A percentile compares a stretch with the other conserved stretches of the same genome.
phyloP scores from a whole-genome alignment of 2,888 invertebrate genomes.

The Drosophila borborema region DNA sequence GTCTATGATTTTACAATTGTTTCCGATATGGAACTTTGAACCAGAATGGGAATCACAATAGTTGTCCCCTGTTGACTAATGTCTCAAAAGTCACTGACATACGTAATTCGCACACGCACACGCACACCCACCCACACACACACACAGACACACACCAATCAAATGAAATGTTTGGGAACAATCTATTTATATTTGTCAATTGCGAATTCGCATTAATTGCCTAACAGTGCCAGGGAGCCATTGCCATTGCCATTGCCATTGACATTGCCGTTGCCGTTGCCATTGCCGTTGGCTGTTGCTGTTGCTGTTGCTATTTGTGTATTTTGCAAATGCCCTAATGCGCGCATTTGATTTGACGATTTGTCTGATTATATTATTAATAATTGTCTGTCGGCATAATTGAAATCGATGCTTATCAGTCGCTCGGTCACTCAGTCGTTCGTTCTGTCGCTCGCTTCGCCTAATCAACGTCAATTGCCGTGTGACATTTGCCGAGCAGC shows the following conservation, averaged over 20 bases:
- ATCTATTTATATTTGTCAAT: constrained; percentile 53
- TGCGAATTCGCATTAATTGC: constrained; percentile 66
- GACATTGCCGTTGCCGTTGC: not conserved
- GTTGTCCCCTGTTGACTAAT: constrained; percentile 24
- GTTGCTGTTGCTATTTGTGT: constrained; percentile 2
- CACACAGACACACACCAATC: not conserved
- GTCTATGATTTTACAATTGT: not conserved
- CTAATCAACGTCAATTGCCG: constrained; percentile 12
- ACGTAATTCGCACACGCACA: not conserved
- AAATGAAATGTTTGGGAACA: constrained; percentile 9
- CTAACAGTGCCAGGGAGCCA: not conserved
- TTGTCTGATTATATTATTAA: constrained; percentile 60
- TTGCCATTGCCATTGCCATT: not conserved
- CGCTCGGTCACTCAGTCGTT: not conserved
- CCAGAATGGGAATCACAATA: constrained; percentile 31
- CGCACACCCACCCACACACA: not conserved
- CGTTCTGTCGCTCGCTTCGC: not conserved
- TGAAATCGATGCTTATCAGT: constrained; percentile 62
- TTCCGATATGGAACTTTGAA: constrained; percentile 18
- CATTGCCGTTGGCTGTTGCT: not conserved
- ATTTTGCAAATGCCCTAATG: constrained; percentile 52
- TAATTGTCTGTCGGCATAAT: constrained; percentile 56
- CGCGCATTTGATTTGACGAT: constrained; percentile 31
- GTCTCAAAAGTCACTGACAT: constrained; percentile 16
- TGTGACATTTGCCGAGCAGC: constrained; percentile 1